phyloP scores from a whole-genome alignment of 64 coral and sea anemone genomes.

The Platygyra sinensis region DNA sequence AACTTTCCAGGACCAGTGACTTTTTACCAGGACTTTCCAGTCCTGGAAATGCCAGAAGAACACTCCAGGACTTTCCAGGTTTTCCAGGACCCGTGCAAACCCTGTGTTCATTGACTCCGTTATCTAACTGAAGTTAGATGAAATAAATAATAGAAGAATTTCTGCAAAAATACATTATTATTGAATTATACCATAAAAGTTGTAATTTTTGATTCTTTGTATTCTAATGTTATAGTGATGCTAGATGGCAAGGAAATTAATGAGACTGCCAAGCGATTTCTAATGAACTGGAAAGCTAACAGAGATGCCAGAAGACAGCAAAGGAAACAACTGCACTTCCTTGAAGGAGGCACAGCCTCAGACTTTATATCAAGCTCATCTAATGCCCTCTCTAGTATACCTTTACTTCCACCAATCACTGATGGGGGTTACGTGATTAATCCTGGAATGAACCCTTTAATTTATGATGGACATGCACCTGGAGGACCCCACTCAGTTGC shows the following conservation, averaged over 20 bases:
- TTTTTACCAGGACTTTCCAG: too few relatives aligned
- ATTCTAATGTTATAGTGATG: slow-evolving; percentile 65
- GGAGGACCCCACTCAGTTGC: slow-evolving; percentile 35
- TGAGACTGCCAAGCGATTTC: slow-evolving; percentile 92
- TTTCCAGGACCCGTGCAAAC: too few relatives aligned
- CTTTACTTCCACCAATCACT: slow-evolving; percentile 54
- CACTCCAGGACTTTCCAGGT: too few relatives aligned
- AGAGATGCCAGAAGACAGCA: slow-evolving; percentile 89
- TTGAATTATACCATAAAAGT: background rate
- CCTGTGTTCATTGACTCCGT: too few relatives aligned
- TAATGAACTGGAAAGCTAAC: slow-evolving; percentile 99
- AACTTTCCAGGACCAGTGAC: too few relatives aligned
- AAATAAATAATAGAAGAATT: too few relatives aligned
- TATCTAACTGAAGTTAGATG: too few relatives aligned
- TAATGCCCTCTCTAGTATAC: slow-evolving; percentile 78
- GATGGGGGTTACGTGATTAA: slow-evolving; percentile 52
- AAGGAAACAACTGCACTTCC: slow-evolving; percentile 58
- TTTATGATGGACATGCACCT: slow-evolving; percentile 26
- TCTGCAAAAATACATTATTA: background rate
- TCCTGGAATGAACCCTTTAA: slow-evolving; percentile 40
- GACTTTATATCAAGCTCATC: slow-evolving; percentile 65
- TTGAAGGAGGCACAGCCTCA: slow-evolving; percentile 60
- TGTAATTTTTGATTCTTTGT: background rate
- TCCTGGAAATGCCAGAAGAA: too few relatives aligned
- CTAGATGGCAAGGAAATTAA: slow-evolving; percentile 98